Percentiles rank a stretch among this genome's conserved stretches.
Conservation (phyloP, 1,140 invertebrate species). For the Globodera rostochiensis region DNA sequence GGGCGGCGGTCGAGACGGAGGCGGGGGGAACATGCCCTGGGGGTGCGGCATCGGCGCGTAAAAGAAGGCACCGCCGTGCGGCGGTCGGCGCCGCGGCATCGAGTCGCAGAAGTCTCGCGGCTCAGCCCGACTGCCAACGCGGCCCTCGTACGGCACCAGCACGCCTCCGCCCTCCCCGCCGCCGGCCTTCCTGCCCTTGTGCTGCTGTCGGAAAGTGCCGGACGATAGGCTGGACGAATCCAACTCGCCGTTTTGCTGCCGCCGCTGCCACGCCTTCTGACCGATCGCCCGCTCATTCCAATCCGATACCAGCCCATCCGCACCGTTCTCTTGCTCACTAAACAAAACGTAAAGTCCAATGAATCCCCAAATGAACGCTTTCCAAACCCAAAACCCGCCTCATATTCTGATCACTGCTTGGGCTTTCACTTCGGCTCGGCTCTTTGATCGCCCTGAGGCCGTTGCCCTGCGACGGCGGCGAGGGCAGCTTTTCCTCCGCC, state of each 20-base stretch:
- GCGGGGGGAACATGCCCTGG: slow-evolving; percentile 31
- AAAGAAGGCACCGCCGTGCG: slow-evolving; percentile 36
- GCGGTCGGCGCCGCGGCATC: slow-evolving; percentile 32
- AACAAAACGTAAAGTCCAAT: slow-evolving; percentile 1
- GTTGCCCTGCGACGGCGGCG: neutral
- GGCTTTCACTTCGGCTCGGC: slow-evolving; percentile 39
- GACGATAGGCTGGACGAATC: slow-evolving; percentile 52
- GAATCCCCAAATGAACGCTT: neutral
- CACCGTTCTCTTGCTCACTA: slow-evolving; percentile 45
- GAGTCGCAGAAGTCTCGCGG: neutral
- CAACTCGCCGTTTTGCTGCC: slow-evolving; percentile 63
- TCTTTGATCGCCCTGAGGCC: slow-evolving; percentile 56
- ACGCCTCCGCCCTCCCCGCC: slow-evolving; percentile 19
- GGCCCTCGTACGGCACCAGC: slow-evolving; percentile 15
- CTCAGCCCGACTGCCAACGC: neutral
- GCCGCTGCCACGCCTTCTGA: slow-evolving; percentile 61
- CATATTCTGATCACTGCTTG: slow-evolving; percentile 49
- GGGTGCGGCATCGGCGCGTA: slow-evolving; percentile 17
- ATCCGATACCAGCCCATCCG: slow-evolving; percentile 52
- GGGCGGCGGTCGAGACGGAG: slow-evolving; percentile 28
- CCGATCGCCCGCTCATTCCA: slow-evolving; percentile 61
- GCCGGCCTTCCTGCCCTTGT: slow-evolving; percentile 28
- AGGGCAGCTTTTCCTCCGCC: slow-evolving; percentile 57
- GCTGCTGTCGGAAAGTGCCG: slow-evolving; percentile 35
- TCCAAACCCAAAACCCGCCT: slow-evolving; percentile 29